Base-by-base conservation (phyloP, 2,797 vertebrate species). In the Lophotriccus pileatus region DNA sequence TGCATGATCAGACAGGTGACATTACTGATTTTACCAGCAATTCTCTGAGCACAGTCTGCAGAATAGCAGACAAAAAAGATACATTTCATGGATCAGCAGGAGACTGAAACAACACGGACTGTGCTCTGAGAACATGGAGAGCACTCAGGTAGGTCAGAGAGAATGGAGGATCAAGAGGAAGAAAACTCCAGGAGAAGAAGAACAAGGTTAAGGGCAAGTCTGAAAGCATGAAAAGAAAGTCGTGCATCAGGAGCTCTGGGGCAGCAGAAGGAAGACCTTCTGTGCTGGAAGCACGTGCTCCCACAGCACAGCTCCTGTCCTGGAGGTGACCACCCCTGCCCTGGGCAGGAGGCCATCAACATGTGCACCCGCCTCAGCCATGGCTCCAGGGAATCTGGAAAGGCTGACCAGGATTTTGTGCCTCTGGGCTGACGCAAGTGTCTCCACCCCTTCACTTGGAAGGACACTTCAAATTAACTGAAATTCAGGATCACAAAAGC, bases 211-310 rank as follows among this genome's bases (percentile, higher is more conserved):
- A 76, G 52, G 34, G 14, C 17, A 53, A 77, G 27, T 34, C 14
- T 74, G 60, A 66, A 77, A 93, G 73, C 66, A 63, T 2, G 2
- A 56, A 80, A 39, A 79, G 17, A 32, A 91, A 67, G 44, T 64
- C 0, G 0, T 5, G 20, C 3, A 17, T 7, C 0, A 3, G 0
- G 1, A 79, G 58, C 39, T 43, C 43, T 4, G 2, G 43, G 27
- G 47, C n/a, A 90, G 80, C n/a, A 50, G 47, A 25, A 77, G 39
- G 55, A 82, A 80, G 28, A 74, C 6, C 3, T 70, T 82, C 34
- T 11, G 0, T 23, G 47, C n/a, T 84, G 53, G 75, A 87, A 91
- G 41, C 62, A 66, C 3, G 1, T 28, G 46, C 16, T 82, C 46
- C 78, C 25, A 7, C 32, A 18, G 41, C 64, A 53, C 34, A 83